These are phyloP conservation scores for Rhinopomastus cyanomelas DNA, from an alignment of 2,113 vertebrate genomes.

Conservation along the genomic window DNA sequence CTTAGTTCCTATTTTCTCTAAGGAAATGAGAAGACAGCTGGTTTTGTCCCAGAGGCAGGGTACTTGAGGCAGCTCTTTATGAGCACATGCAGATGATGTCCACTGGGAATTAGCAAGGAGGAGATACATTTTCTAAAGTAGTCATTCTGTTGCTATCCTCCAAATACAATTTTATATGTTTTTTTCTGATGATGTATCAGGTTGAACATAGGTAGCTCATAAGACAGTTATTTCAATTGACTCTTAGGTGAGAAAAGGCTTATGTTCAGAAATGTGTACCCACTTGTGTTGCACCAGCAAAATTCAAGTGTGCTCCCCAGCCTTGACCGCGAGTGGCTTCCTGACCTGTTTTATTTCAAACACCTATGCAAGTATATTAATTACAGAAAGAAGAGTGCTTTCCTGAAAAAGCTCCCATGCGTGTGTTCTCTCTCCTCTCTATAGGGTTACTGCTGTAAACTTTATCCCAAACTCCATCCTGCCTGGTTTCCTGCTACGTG, in stretches of 20 bases:
- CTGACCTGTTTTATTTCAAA: neutral
- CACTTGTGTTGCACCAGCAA: neutral
- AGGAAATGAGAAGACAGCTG: neutral
- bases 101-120: neutral
- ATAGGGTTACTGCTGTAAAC: neutral
- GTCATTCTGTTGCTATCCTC: neutral
- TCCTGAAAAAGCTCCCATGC: neutral
- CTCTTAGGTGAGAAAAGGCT: neutral
- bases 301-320: neutral
- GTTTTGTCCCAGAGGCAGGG: neutral
- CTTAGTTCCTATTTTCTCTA: neutral
- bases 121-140: neutral
- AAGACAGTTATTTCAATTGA: neutral
- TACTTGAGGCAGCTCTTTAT: neutral
- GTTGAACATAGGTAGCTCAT: neutral
- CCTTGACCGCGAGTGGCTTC: neutral
- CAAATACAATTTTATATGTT: neutral
- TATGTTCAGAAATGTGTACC: neutral
- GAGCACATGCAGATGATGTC: neutral
- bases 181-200: neutral
- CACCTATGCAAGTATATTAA: neutral
- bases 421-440: neutral
- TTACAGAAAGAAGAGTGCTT: neutral
- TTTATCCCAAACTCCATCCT: slow-evolving; percentile 30
- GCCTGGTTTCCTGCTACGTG: slow-evolving; percentile 48